Base-by-base conservation (phyloP, 2,113 vertebrate genomes). In the Corythaeola cristata region DNA sequence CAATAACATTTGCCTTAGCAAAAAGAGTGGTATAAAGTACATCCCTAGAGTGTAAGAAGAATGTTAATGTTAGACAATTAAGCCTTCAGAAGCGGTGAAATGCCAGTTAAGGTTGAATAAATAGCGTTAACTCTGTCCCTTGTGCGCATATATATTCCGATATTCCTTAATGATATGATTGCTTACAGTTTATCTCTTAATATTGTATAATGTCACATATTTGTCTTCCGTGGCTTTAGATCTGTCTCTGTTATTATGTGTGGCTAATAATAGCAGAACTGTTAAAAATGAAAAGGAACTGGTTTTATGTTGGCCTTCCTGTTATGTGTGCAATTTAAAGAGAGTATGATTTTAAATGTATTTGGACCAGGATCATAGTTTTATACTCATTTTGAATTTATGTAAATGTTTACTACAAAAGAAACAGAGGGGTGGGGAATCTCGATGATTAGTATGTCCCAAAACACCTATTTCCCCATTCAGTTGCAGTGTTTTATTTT, bases 1-100 rank as follows among this genome's bases (percentile, higher is more conserved):
- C 50, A 76, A 35, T 66, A 85, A 79, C 20, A 35, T 82, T 93
- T 85, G 45, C 74, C 21, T 95, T 88, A 39, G 74, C 44, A 82
- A 63, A 86, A 95, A 62, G 21, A 17, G 15, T 60, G 56, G 11
- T 60, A 17, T 75, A 47, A 91, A 87, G 27, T 68, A 28, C 41
- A 56, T 82, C 91, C 77, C 87, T 62, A 2, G 66, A 82, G 88
- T 79, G 41, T 72, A 79, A 91, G 74, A 80, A 41, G 14, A 73
- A 68, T 50, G 45, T 62, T 93, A 76, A 94, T 85, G 89, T 45
- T 73, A 49, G 84, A 83, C 53, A 76, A 62, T 96, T 89, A 92
- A 89, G 52, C 60, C 27, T 85, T 85, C 73, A 75, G 62, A 85
- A 93, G 58, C 13, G 4, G 19, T 78, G 49, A 96, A 94, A 90